These are phyloP conservation scores for Acromyrmex charruanus DNA, from an alignment of 1,140 invertebrate species.

Conservation along the genomic window DNA sequence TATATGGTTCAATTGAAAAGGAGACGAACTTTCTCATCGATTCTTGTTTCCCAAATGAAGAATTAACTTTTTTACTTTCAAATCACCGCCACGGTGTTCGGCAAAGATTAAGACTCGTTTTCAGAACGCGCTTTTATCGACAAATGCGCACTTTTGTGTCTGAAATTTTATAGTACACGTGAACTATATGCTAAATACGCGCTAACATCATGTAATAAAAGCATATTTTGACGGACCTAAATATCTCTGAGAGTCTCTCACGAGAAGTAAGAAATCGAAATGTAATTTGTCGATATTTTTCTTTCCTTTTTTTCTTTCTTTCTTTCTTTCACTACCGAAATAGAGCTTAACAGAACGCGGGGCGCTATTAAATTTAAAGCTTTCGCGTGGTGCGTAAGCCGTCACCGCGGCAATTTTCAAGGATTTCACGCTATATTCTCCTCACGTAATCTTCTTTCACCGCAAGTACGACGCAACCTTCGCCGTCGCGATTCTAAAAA, in stretches of 20 bases:
- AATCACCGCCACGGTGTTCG: background rate
- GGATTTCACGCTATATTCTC: constrained; percentile 56
- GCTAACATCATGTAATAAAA: too few species aligned
- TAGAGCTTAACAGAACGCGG: constrained; percentile 14
- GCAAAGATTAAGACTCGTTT: background rate
- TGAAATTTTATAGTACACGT: too few species aligned
- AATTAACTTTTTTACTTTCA: background rate
- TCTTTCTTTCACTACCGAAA: constrained; percentile 10
- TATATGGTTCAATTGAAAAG: background rate
- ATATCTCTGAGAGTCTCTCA: constrained; percentile 1
- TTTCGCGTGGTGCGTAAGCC: constrained; percentile 55
- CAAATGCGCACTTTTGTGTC: too few species aligned
- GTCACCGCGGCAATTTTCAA: constrained; percentile 53
- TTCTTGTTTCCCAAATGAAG: background rate
- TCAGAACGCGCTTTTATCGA: too few species aligned
- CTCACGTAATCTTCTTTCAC: constrained; percentile 58
- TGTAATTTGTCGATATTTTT: background rate
- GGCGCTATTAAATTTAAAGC: constrained; percentile 42
- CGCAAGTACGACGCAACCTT: constrained; percentile 22
- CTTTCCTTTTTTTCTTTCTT: too few species aligned
- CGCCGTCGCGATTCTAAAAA: constrained; percentile 38
- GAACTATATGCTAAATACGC: too few species aligned
- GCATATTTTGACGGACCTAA: background rate
- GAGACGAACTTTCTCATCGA: constrained; percentile 4
- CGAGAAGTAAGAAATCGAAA: background rate